phyloP scores from a whole-genome alignment of 2,797 vertebrate genomes.

The Erpetoichthys calabaricus region DNA sequence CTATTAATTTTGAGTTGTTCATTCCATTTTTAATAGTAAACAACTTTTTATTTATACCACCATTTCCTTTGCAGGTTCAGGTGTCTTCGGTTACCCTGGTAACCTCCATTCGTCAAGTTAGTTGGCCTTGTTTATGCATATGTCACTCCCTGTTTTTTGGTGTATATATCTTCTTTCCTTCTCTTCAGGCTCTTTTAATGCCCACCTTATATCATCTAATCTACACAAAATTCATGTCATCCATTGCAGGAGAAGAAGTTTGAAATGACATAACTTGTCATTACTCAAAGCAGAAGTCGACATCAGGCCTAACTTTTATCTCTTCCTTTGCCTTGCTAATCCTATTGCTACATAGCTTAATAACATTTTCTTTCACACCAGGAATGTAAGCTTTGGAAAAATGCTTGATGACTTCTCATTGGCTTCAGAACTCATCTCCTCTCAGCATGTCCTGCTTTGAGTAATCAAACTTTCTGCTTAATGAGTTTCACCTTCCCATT shows the following conservation, averaged over 20 bases:
- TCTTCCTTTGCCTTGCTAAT: slow-evolving; percentile 56
- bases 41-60: slow-evolving; percentile 57
- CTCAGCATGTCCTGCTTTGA: slow-evolving; percentile 92
- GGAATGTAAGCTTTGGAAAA: slow-evolving; percentile 61
- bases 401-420: slow-evolving; percentile 70
- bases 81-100: slow-evolving; percentile 82
- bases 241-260: slow-evolving; percentile 68
- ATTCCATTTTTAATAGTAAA: slow-evolving; percentile 54
- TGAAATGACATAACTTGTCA: slow-evolving; percentile 66
- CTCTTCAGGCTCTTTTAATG: slow-evolving; percentile 50
- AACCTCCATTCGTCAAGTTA: slow-evolving; percentile 97
- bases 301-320: slow-evolving; percentile 55
- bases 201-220: slow-evolving; percentile 58
- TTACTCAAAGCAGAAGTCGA: slow-evolving; percentile 71
- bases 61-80: slow-evolving; percentile 91
- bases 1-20: slow-evolving; percentile 26
- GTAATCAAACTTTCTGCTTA: slow-evolving; percentile 79
- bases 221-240: slow-evolving; percentile 58
- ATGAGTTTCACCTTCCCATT: slow-evolving; percentile 50
- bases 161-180: slow-evolving; percentile 40
- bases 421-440: slow-evolving; percentile 68
- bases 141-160: slow-evolving; percentile 56
- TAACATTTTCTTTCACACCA: slow-evolving; percentile 70
- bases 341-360: slow-evolving; percentile 45
- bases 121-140: slow-evolving; percentile 85